These are phyloP conservation scores for Amblyornis subalaris DNA, from an alignment of 2,113 vertebrate species.

Conservation along the genomic window DNA sequence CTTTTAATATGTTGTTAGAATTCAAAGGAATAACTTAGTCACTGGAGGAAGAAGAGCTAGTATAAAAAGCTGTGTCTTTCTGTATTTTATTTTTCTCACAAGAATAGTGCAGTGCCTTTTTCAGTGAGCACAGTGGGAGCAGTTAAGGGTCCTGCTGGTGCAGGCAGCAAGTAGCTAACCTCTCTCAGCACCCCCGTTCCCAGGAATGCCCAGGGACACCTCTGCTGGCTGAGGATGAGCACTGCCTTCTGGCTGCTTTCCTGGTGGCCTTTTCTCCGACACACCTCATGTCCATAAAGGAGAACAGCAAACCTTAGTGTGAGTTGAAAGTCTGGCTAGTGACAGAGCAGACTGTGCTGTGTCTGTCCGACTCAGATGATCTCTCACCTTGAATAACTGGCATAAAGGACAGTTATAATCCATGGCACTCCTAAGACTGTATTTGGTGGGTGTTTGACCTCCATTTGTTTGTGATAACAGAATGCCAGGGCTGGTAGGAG, in stretches of 20 bases:
- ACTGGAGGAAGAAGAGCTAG: background rate
- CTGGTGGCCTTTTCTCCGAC: background rate
- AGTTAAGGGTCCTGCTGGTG: background rate
- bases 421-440: background rate
- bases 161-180: background rate
- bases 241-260: background rate
- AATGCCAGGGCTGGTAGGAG: background rate
- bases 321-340: background rate
- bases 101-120: background rate
- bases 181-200: background rate
- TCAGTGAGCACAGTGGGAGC: background rate
- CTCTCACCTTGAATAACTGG: background rate
- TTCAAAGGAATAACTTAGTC: background rate
- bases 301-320: background rate
- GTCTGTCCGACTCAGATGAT: rapidly evolving
- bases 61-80: background rate
- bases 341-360: background rate
- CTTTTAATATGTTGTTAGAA: background rate
- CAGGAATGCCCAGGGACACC: rapidly evolving
- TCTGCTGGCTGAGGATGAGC: background rate
- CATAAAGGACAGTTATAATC: background rate
- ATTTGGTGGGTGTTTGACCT: background rate
- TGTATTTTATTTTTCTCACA: background rate
- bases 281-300: background rate
- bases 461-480: background rate